These are phyloP conservation scores for Phacellophora camtschatica DNA, from an alignment of 30 jellyfish, hydroid and myxozoan genomes.

Conservation along the genomic window DNA sequence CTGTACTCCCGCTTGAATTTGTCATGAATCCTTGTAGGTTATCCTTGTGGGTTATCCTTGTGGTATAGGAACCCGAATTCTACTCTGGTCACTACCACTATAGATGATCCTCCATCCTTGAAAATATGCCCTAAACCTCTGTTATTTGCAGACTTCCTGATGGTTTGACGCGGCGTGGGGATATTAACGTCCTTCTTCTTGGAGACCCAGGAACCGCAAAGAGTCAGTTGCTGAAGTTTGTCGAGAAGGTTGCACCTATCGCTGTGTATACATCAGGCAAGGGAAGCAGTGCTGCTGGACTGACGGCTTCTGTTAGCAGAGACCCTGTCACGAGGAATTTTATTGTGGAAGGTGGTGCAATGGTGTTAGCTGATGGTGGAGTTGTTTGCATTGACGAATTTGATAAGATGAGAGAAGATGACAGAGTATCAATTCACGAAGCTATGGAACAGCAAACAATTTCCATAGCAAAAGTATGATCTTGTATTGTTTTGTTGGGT, in stretches of 20 bases:
- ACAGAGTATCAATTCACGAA: constrained; percentile 99
- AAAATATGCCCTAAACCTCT: too few species aligned
- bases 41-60: too few species aligned
- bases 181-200: constrained; percentile 91
- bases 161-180: constrained; percentile 99
- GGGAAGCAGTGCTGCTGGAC: constrained; percentile 99
- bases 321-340: constrained; percentile 98
- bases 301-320: constrained; percentile 95
- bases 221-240: constrained; percentile 98
- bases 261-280: constrained; percentile 99
- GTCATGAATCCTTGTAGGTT: too few species aligned
- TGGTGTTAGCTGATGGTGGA: constrained; percentile 99
- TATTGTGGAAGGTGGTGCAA: constrained; percentile 99
- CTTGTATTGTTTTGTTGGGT: too few species aligned
- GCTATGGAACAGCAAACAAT: constrained; percentile 99
- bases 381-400: constrained; percentile 99
- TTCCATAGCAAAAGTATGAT: constrained; percentile 98
- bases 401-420: constrained; percentile 99
- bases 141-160: constrained; percentile 82
- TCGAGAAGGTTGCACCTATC: constrained; percentile 98
- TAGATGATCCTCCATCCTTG: too few species aligned
- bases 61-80: too few species aligned
- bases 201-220: constrained; percentile 99
- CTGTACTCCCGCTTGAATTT: too few species aligned
- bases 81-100: too few species aligned